These are phyloP conservation scores for Crepidodera aurea DNA, from an alignment of 2,888 invertebrate genomes.

Conservation along the genomic window DNA sequence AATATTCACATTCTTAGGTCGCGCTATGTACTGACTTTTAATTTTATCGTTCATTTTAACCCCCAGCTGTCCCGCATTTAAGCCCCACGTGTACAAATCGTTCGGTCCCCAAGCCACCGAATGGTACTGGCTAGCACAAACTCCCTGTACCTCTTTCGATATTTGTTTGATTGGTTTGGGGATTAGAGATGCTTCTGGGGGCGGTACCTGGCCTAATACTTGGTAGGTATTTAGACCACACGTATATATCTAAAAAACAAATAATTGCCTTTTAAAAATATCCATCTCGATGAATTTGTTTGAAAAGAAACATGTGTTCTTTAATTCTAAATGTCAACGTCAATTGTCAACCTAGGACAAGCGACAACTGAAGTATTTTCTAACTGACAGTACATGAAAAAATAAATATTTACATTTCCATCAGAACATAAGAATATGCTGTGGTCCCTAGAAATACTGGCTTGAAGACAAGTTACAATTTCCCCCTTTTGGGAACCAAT, in stretches of 20 bases:
- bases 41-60: slow-evolving; percentile 62
- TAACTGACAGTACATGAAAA: no score
- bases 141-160: slow-evolving; percentile 60
- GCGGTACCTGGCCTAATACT: slow-evolving; percentile 69
- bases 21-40: slow-evolving; percentile 58
- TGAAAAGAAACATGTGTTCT: no score
- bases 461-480: slow-evolving; percentile 55
- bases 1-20: slow-evolving; percentile 64
- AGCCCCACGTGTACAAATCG: slow-evolving; percentile 80
- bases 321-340: no score
- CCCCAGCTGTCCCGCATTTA: slow-evolving; percentile 84
- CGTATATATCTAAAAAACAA: slow-evolving; percentile 69
- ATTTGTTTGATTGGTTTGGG: slow-evolving; percentile 60
- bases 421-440: slow-evolving; percentile 71
- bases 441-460: slow-evolving; percentile 73
- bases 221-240: slow-evolving; percentile 72
- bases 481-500: slow-evolving; percentile 49
- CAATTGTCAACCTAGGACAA: no score
- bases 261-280: no score
- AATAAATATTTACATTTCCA: slow-evolving; percentile 66
- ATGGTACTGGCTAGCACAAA: slow-evolving; percentile 76
- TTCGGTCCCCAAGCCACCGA: slow-evolving; percentile 72
- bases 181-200: slow-evolving; percentile 61
- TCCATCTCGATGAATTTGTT: no score
- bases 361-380: no score